Evolutionary conservation across 2,888 invertebrate genomes (phyloP).

Genomic region (Margaritifera margaritifera): DNA sequence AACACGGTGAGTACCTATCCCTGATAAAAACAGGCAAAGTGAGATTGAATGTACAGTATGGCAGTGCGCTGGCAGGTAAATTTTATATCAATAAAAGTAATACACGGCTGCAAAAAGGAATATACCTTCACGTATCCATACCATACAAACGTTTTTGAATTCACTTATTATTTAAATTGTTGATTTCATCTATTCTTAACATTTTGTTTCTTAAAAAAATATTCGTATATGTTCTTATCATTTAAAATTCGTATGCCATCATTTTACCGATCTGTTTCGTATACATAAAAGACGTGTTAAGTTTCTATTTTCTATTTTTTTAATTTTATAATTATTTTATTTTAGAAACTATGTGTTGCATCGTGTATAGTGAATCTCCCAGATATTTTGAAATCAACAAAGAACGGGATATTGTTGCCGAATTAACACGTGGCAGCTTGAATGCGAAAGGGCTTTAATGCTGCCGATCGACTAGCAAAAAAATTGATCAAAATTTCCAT

Average conservation of each 20-base stretch:
- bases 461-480: conserved; percentile 14
- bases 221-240: too few relatives aligned
- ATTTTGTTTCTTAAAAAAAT: too few relatives aligned
- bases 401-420: conserved; percentile 8
- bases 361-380: conserved; percentile 11
- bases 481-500: background rate
- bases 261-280: too few relatives aligned
- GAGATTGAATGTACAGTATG: conserved; percentile 13
- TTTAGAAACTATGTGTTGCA: conserved; percentile 11
- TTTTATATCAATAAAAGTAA: too few relatives aligned
- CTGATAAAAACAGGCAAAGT: conserved; percentile 16
- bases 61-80: conserved; percentile 4
- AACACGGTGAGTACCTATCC: conserved; percentile 14
- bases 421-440: conserved; percentile 16
- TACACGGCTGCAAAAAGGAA: too few relatives aligned
- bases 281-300: too few relatives aligned
- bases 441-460: conserved; percentile 11
- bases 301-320: too few relatives aligned
- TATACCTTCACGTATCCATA: too few relatives aligned
- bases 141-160: too few relatives aligned
- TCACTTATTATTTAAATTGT: too few relatives aligned
- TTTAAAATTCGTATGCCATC: too few relatives aligned
- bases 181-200: too few relatives aligned
- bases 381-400: conserved; percentile 14
- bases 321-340: background rate